Conservation (phyloP, 2,113 vertebrate species). For the Trachemys scripta region DNA sequence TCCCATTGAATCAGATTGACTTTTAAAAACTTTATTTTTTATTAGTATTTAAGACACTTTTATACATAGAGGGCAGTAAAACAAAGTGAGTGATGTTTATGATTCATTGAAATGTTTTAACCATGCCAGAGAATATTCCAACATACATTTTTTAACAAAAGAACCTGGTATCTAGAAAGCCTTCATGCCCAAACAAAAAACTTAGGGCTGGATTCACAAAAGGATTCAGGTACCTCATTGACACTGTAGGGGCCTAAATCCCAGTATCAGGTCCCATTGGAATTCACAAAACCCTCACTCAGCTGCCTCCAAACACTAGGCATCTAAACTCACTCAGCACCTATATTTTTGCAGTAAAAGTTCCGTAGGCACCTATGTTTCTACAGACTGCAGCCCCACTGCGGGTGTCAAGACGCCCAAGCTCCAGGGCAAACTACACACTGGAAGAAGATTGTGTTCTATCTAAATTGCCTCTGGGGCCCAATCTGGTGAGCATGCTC, state of each 20-base stretch:
- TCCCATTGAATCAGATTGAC: background rate
- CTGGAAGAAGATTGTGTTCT: background rate
- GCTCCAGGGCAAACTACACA: background rate
- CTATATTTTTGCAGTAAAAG: background rate
- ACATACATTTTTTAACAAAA: background rate
- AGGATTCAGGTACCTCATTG: background rate
- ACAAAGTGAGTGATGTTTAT: background rate
- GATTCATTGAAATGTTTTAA: rapidly evolving
- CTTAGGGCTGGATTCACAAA: background rate
- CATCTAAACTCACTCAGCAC: background rate
- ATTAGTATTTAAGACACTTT: conserved; percentile 20
- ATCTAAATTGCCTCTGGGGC: too few relatives aligned
- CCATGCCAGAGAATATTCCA: background rate
- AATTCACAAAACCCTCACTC: background rate
- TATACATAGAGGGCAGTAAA: background rate
- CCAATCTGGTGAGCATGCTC: background rate
- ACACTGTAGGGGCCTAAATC: background rate
- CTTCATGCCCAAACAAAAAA: background rate
- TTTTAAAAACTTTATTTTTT: conserved; percentile 23
- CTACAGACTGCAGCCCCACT: background rate
- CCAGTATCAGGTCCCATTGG: background rate
- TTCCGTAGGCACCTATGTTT: background rate
- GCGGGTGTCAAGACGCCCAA: too few relatives aligned
- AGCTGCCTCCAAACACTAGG: background rate
- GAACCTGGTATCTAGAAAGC: rapidly evolving